Evolutionary conservation across 1,140 invertebrate species (phyloP), one percentile per base, ranked within the genome.

Genomic region (Dreissena rostriformis): DNA sequence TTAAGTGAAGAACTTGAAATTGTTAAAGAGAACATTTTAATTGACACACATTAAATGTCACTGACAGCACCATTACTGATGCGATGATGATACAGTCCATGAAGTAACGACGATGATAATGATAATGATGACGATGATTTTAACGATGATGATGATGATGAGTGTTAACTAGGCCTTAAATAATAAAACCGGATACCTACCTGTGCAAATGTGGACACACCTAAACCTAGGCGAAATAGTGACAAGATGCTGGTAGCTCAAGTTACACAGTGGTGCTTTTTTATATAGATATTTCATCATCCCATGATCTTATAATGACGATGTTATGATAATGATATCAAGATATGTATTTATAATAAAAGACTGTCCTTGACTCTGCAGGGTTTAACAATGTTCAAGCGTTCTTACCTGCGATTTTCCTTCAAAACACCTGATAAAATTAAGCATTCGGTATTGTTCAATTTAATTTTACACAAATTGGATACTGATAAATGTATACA

Each of bases 351-450:
- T 82, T 72, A 82, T 82, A 82, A 82, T 75, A 82, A 75, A 82
- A 75, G n/a, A 19, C 66, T 68, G 24, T 73, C 70, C 80, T 75
- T 81, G 39, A 75, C 24, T 74, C 71, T 82, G 80, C 80, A 82
- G 80, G 80, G 80, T 79, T 82, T 82, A 82, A 82, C 80, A 82
- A 82, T 82, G 80, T 82, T 82, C 80, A 82, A 82, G 80, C 80
- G 68, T 24, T 74, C 80, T 82, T 82, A 82, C 80, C 80, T 82
- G 61, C 19, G 68, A 51, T 67, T 72, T 82, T 75, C 80, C 80
- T 66, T 82, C 80, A 82, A 82, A 82, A 82, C 57, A 82, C 80
- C 80, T 82, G 80, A 82, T 82, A 82, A 82, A 82, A 82, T 82
- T 73, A 82, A 82, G 80, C 80, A 82, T 72, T 82, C 57, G 70